Conservation (phyloP, 2,113 vertebrate species). For the Nanorana parkeri region DNA sequence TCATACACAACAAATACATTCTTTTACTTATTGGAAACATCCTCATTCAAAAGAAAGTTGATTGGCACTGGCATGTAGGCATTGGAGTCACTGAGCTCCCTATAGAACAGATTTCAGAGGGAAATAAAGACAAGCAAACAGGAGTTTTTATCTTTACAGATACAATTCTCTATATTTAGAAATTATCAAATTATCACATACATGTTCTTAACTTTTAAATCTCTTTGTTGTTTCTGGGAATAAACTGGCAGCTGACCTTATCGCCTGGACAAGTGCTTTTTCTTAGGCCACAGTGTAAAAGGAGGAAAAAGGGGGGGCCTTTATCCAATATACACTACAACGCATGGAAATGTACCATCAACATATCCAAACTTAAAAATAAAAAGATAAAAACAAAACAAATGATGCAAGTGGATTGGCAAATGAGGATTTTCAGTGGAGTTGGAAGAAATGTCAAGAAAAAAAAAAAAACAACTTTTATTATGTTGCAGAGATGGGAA, state of each 20-base stretch:
- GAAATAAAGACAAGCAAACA: slow-evolving; percentile 72
- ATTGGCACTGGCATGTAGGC: slow-evolving; percentile 83
- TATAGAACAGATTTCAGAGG: slow-evolving; percentile 56
- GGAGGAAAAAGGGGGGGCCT: slow-evolving; percentile 60
- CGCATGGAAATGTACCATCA: slow-evolving; percentile 61
- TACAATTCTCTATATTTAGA: slow-evolving; percentile 68
- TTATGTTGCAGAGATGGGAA: slow-evolving; percentile 25
- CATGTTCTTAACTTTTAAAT: slow-evolving; percentile 66
- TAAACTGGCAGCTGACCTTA: slow-evolving; percentile 66
- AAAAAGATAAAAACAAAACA: slow-evolving; percentile 63
- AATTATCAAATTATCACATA: slow-evolving; percentile 74
- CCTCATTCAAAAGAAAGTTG: not conserved
- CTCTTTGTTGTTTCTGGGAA: slow-evolving; percentile 62
- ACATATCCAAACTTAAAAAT: slow-evolving; percentile 66
- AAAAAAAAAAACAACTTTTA: slow-evolving; percentile 50
- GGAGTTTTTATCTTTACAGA: slow-evolving; percentile 63
- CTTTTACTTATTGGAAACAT: slow-evolving; percentile 33
- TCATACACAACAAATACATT: not conserved
- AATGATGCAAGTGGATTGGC: not conserved
- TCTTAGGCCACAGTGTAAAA: slow-evolving; percentile 64
- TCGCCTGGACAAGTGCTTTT: slow-evolving; percentile 58
- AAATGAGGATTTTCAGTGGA: not conserved
- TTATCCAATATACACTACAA: slow-evolving; percentile 62
- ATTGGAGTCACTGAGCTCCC: slow-evolving; percentile 72
- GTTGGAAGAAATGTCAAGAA: not conserved